Evolutionary conservation across 2,113 vertebrate species (phyloP).

Genomic region (Calidris pugnax): DNA sequence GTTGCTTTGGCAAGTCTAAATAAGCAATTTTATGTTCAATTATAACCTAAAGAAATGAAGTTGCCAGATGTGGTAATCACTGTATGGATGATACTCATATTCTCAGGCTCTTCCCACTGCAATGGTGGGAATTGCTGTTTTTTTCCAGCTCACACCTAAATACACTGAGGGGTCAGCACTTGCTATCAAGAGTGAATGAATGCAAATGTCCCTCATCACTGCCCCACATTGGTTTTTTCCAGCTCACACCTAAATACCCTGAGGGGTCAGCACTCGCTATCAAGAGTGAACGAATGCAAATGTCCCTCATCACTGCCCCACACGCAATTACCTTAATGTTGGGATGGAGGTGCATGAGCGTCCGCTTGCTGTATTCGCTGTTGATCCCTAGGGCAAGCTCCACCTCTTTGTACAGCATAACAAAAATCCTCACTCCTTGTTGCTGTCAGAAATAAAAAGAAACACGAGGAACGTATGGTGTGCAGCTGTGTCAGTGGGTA

Average conservation of each 20-base stretch:
- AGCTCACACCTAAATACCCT: background rate
- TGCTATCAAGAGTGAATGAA: background rate
- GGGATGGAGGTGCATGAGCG: conserved; percentile 84
- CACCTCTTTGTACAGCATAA: conserved; percentile 97
- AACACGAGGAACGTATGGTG: background rate
- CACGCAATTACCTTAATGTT: conserved; percentile 87
- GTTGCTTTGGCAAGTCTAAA: background rate
- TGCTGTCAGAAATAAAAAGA: conserved; percentile 77
- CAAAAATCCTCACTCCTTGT: conserved; percentile 92
- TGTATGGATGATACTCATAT: background rate
- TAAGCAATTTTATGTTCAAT: background rate
- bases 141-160: background rate
- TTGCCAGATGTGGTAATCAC: background rate
- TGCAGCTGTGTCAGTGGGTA: background rate
- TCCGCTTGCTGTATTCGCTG: conserved; percentile 94
- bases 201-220: background rate
- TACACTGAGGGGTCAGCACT: background rate
- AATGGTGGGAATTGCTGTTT: background rate
- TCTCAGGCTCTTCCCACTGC: background rate
- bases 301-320: background rate
- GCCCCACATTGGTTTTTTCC: background rate
- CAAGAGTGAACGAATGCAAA: background rate
- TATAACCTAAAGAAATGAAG: background rate
- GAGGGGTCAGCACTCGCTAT: background rate
- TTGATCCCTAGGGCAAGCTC: conserved; percentile 96